Evolutionary conservation across 2,888 invertebrate genomes (phyloP), one percentile per base, ranked within the genome.

Genomic region (Drosophila gaucha): DNA sequence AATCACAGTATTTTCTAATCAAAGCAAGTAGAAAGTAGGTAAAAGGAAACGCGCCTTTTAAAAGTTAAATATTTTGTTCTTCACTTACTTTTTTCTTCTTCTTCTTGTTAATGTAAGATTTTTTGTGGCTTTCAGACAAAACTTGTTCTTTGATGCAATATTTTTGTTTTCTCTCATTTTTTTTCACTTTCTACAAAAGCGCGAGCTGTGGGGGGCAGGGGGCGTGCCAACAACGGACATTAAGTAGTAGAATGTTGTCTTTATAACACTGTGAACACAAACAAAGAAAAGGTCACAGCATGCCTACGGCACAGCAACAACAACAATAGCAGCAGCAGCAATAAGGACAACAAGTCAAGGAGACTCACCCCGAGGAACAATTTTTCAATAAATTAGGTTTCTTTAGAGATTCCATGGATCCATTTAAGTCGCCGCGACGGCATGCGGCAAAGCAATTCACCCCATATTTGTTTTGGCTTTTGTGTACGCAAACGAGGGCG

Each of bases 361-460:
- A 67, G 44, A 79, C 86, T 77, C 88, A 86, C 89, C 87, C 82
- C 74, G 67, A 75, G 83, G 74, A 85, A 78, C 80, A 80, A 89
- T 88, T 89, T 89, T 90, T 90, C 90, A 90, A 90, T 90, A 90
- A 90, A 90, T 90, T 90, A 90, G 90, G 88, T 90, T 89, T 89
- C 89, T 88, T 88, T 89, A 88, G 78, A 89, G 88, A 82, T 88
- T 88, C 82, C 69, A 67, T 55, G 67, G 62, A 78, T 68, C 78
- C 78, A 80, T 74, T 67, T 77, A 57, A 72, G 69, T 52, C 44
- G 33, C 46, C 41, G 57, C 63, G 39, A 65, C 56, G 50, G 63
- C 50, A 60, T 46, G 55, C 51, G 52, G 63, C 63, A 56, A 58
- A 63, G 65, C 62, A 72, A 68, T 83, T 86, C 83, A 83, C 83